phyloP scores from a whole-genome alignment of 2,888 invertebrate genomes.

The Sicus ferrugineus region DNA sequence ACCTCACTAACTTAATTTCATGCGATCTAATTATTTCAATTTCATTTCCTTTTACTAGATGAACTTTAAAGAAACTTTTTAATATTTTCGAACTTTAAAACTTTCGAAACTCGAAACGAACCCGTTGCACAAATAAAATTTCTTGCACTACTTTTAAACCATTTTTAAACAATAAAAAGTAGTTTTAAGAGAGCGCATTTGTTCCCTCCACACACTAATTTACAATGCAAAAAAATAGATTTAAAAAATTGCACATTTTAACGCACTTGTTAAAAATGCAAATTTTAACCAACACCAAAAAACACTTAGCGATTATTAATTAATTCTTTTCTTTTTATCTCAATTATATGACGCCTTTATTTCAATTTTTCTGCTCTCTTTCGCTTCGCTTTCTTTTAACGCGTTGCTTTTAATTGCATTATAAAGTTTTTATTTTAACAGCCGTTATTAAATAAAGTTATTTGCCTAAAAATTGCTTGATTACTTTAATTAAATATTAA shows the following conservation, averaged over 20 bases:
- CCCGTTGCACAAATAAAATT: conserved; percentile 52
- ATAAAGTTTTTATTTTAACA: too few relatives aligned
- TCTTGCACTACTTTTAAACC: conserved; percentile 57
- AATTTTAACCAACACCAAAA: conserved; percentile 44
- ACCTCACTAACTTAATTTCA: too few relatives aligned
- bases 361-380: too few relatives aligned
- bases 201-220: conserved; percentile 35
- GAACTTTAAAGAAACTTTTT: too few relatives aligned
- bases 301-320: background rate
- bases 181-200: conserved; percentile 55
- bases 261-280: conserved; percentile 63
- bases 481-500: background rate
- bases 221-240: conserved; percentile 36
- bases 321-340: too few relatives aligned
- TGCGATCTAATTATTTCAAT: too few relatives aligned
- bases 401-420: too few relatives aligned
- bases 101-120: background rate
- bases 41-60: too few relatives aligned
- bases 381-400: too few relatives aligned
- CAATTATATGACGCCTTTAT: too few relatives aligned
- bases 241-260: conserved; percentile 58
- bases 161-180: conserved; percentile 44
- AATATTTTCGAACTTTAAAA: background rate
- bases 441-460: too few relatives aligned
- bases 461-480: background rate